Evolutionary conservation across 2,888 invertebrate species (phyloP), one percentile per base, ranked within the genome.

Genomic region (Agrenia bidenticulata): DNA sequence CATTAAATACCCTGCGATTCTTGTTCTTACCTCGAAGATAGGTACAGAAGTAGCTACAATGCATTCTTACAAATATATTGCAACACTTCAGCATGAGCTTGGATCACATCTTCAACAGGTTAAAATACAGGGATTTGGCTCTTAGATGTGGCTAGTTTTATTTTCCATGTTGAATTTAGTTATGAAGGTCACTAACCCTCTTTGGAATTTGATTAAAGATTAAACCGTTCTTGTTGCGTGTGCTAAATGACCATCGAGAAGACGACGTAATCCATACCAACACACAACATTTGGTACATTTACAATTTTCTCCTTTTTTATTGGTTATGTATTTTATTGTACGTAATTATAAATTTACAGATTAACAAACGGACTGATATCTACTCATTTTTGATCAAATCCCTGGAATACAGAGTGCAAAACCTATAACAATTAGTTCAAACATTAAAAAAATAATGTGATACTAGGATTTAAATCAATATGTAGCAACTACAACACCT

Each of bases 11-110:
- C 98, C 98, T 4, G 88, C 96, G 17, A 89, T 89, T n/a, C 82
- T 98, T 71, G 85, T 97, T 66, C 82, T 94, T 76, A 96, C 97
- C 15, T 97, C 94, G 21, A 60, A 45, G 11, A 27, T 45, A 1
- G 24, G 23, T 23, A 39, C 41, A 32, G 21, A 42, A 17, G 17
- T 59, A 1, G 59, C 54, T 26, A 51, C 59, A 1, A 49, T 94
- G 73, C 98, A 99, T 83, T 95, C 96, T 69, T 85, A 96, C 53
- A 99, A 99, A 82, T 93, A 90, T 81, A 89, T 92, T 66, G 96
- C 98, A 1, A 87, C 90, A 76, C 82, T 99, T 65, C 98, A 99
- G 79, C 84, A 92, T 78, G 85, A 84, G 42, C 79, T 90, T n/a
- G 87, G 86, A 42, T 79, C 80, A 64, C 78, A 84, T 2, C 78